phyloP scores from a whole-genome alignment of 1,140 invertebrate genomes.

The Acyrthosiphon pisum region DNA sequence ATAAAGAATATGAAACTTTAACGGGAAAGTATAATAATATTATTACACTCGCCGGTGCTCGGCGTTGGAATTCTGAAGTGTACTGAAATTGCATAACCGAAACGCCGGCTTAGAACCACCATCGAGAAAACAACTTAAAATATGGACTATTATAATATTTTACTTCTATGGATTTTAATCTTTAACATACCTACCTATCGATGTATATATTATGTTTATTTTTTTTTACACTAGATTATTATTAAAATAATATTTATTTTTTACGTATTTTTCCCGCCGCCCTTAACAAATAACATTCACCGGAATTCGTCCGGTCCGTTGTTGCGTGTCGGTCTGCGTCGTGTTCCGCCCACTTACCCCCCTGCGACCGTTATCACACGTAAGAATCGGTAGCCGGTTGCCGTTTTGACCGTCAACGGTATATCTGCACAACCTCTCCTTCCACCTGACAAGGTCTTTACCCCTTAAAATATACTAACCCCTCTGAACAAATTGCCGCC shows the following conservation, averaged over 20 bases:
- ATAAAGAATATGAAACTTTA: conserved; percentile 9
- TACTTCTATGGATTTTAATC: background rate
- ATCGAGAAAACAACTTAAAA: conserved; percentile 4
- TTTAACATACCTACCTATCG: background rate
- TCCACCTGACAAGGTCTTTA: background rate
- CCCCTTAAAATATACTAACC: background rate
- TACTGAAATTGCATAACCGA: conserved; percentile 20
- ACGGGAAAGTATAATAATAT: background rate
- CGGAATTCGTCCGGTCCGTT: conserved; percentile 26
- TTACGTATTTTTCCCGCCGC: background rate
- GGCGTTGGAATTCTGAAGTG: background rate
- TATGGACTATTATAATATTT: background rate
- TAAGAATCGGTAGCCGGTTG: conserved; percentile 27
- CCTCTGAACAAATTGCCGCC: background rate
- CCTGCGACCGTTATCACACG: conserved; percentile 19
- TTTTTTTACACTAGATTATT: background rate
- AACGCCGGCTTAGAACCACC: background rate
- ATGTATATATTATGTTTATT: background rate
- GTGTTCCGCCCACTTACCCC: background rate
- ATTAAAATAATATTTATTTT: background rate
- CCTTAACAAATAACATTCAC: conserved; percentile 27
- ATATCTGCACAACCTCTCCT: background rate
- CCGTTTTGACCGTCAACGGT: conserved; percentile 17
- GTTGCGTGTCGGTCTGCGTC: conserved; percentile 3
- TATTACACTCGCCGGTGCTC: background rate